A percentile compares a stretch with the other conserved stretches of the same genome.
Evolutionary conservation across 2,888 invertebrate genomes (phyloP).

Genomic region (Spisula subtruncata): DNA sequence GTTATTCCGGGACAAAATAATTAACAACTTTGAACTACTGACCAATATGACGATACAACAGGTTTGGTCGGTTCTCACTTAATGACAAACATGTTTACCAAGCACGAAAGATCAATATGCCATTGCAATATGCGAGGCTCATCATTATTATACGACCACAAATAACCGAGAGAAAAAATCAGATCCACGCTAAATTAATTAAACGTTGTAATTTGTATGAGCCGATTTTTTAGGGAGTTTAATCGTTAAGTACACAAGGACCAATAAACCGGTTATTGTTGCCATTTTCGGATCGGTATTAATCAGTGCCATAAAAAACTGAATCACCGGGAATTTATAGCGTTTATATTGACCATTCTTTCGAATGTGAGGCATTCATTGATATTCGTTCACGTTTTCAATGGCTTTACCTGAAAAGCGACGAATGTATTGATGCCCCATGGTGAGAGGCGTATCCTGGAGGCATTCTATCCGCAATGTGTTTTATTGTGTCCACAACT

Average conservation of each 20-base stretch:
- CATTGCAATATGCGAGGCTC: neutral
- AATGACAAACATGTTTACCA: neutral
- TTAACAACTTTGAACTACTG: neutral
- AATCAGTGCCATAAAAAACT: too few species aligned
- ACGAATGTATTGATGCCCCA: neutral
- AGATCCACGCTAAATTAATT: neutral
- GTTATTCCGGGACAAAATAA: neutral
- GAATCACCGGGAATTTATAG: too few species aligned
- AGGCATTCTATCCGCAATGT: too few species aligned
- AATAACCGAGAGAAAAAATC: constrained; percentile 6
- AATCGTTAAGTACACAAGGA: neutral
- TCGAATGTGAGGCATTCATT: too few species aligned
- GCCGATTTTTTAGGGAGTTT: neutral
- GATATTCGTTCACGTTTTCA: too few species aligned
- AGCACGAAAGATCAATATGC: neutral
- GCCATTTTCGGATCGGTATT: too few species aligned
- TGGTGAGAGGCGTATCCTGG: too few species aligned
- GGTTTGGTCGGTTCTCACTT: neutral
- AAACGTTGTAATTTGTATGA: neutral
- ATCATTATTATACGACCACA: neutral
- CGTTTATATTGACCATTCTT: too few species aligned
- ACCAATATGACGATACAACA: neutral
- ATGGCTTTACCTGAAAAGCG: too few species aligned
- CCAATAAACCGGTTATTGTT: too few species aligned
- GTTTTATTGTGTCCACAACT: too few species aligned